Base-by-base conservation (phyloP, 2,888 invertebrate species). In the Erebia palarica region DNA sequence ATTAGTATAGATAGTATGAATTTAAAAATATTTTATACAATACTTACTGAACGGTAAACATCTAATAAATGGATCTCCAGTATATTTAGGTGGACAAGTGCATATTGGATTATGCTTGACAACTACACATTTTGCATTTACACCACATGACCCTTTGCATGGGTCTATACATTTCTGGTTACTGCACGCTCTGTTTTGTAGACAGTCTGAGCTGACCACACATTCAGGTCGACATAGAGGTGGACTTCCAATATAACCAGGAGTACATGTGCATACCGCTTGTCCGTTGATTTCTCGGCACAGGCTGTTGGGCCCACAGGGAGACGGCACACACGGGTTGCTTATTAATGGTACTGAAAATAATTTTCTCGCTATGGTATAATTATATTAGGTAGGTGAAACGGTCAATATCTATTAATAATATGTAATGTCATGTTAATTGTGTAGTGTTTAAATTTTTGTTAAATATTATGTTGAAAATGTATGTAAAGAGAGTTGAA, bases 181-280 rank as follows among this genome's bases (percentile, higher is more conserved):
- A 76, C 95, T 94, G 83, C 97, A 97, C 64, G 96, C 96, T 85
- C 93, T 94, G 82, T 96, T 95, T 64, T 94, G 94, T 57, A 96
- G 92, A 87, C 96, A 97, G 81, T 97, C 96, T 3, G 96, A 95
- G 84, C 96, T 96, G 68, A 96, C 95, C 44, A 95, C 93, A 85
- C 97, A 97, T 86, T 97, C 97, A 14, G 96, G 96, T 78, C 95
- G 94, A 82, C 97, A 97, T 73, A 95, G 92, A 18, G 97, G 96
- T 53, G 97, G 97, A 71, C 95, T 95, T 70, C 97, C 97, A 72
- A 93, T 92, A 81, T 95, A 96, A 75, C 95, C 94, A 47, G 94
- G 92, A 72, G 96, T 89, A 83, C 97, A 97, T 14, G 96, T 95
- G 82, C 97, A 97, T 42, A 96, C 95, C 18, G 96, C 95, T 84